Base-by-base conservation (phyloP, 2,113 vertebrate genomes). In the Motacilla alba region DNA sequence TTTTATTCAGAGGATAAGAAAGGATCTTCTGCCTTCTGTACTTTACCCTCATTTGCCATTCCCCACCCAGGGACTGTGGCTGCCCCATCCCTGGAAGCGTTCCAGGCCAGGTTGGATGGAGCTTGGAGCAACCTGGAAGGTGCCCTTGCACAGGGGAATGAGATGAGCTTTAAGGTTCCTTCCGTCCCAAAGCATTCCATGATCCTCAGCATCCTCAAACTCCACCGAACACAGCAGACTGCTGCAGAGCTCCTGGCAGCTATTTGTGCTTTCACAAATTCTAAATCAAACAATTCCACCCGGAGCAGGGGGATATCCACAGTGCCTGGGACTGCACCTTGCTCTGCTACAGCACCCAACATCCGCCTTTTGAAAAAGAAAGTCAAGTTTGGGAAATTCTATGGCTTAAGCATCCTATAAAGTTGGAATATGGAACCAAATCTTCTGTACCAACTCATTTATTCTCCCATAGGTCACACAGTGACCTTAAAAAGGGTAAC, bases 391-490 rank as follows among this genome's bases (percentile, higher is more conserved):
- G n/a, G n/a, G n/a, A n/a, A n/a, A n/a, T n/a, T n/a, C n/a, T n/a
- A n/a, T n/a, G 26, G 28, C 24, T 89, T 46, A 50, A 73, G 33
- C 35, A 64, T 33, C 30, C 58, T 21, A 20, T 10, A 8, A 66
- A 66, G 22, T 0, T 55, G 35, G 46, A 53, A 66, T 2, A 26
- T 0, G 1, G 78, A 73, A 93, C 49, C 8, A 15, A 50, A 62
- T 31, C 41, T 39, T 31, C 43, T 50, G 43, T 10, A 39, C 20
- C 44, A n/a, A 8, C 4, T 30, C 2, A 7, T 27, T 59, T 22
- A 7, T 19, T 59, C 60, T n/a, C 46, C 3, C 1, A 37, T 0
- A 50, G 62, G n/a, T 66, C 55, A 46, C 0, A 0, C 28, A 68
- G 43, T 17, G 75, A 33, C 23, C 30, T n/a, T 30, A 22, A 31